Conservation (phyloP, 2,113 vertebrate genomes). For the Saguinus imperator region DNA sequence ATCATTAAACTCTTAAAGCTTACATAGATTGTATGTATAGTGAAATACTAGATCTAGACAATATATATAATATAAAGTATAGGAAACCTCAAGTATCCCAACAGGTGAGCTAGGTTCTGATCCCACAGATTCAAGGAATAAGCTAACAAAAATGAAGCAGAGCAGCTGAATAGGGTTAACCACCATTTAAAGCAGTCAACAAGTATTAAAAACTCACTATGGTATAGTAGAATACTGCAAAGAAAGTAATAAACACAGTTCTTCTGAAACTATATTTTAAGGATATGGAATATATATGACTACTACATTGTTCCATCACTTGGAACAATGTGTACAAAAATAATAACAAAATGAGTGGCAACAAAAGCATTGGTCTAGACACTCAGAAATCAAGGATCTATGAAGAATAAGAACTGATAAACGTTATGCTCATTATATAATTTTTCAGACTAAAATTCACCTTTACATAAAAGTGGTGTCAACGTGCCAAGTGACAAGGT, state of each 20-base stretch:
- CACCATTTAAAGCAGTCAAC: not conserved
- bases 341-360: not conserved
- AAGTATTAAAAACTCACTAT: not conserved
- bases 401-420: not conserved
- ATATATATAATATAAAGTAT: not conserved
- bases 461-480: not conserved
- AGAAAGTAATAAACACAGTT: not conserved
- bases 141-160: not conserved
- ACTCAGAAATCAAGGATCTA: not conserved
- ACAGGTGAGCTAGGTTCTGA: not conserved
- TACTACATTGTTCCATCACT: not conserved
- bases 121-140: constrained; percentile 6
- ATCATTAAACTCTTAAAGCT: not conserved
- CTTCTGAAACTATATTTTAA: not conserved
- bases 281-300: not conserved
- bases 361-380: not conserved
- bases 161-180: not conserved
- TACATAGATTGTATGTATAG: not conserved
- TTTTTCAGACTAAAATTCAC: not conserved
- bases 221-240: not conserved
- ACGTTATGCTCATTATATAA: not conserved
- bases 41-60: not conserved
- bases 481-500: not conserved
- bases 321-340: not conserved
- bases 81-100: not conserved